Conservation (phyloP, 2,888 invertebrate genomes). For the Linnaemya vulpina region DNA sequence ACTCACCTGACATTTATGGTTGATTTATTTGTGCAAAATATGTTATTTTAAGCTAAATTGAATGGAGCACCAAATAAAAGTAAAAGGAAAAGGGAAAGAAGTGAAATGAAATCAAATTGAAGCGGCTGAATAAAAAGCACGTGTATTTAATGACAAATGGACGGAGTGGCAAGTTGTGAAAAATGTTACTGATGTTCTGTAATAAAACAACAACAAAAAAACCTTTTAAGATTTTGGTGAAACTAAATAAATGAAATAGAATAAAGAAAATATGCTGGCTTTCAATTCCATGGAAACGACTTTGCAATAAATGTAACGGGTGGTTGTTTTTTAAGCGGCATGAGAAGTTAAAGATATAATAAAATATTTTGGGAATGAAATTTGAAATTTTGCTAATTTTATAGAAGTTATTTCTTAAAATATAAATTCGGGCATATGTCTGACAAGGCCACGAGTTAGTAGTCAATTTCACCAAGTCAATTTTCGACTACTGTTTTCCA, state of each 20-base stretch:
- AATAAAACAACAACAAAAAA: background rate
- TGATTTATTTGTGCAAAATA: conserved; percentile 61
- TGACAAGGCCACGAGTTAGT: no score
- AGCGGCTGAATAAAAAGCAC: background rate
- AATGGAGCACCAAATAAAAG: conserved; percentile 36
- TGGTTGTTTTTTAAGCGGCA: no score
- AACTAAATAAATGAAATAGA: conserved; percentile 26
- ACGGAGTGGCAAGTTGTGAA: conserved; percentile 49
- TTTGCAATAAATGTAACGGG: background rate
- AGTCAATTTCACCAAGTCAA: no score
- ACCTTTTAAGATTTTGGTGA: background rate
- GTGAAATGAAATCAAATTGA: conserved; percentile 26
- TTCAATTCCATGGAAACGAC: background rate
- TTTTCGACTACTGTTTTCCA: no score
- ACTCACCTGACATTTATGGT: conserved; percentile 65
- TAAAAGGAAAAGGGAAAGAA: conserved; percentile 4
- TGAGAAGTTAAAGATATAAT: no score
- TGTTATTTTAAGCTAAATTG: conserved; percentile 57
- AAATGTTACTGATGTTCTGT: background rate
- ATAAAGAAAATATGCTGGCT: background rate
- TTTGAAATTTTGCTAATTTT: no score
- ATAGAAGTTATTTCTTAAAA: no score
- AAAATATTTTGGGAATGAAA: no score
- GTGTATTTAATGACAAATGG: conserved; percentile 26
- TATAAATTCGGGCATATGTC: no score